A percentile compares a stretch with the other conserved stretches of the same genome.
Evolutionary conservation across 2,113 vertebrate species (phyloP).

Genomic region (Hippoglossus stenolepis): DNA sequence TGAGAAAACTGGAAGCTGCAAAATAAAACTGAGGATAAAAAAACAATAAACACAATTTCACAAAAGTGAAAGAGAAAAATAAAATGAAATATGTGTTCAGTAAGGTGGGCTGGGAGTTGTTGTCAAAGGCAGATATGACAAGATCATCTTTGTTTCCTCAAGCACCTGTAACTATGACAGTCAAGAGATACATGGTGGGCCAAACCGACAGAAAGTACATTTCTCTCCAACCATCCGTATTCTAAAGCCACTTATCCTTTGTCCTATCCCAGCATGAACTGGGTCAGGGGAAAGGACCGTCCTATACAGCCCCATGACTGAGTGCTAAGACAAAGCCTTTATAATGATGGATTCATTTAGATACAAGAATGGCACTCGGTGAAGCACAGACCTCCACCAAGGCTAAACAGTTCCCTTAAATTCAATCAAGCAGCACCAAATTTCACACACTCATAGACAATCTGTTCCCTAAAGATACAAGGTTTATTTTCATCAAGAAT

Average conservation of each 20-base stretch:
- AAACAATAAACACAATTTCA: too few species aligned
- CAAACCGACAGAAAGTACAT: slow-evolving; percentile 4
- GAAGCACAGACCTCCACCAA: too few species aligned
- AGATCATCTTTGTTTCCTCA: slow-evolving; percentile 28
- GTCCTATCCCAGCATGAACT: not conserved
- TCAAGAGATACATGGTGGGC: not conserved
- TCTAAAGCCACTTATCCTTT: not conserved
- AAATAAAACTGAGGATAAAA: not conserved
- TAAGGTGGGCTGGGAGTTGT: slow-evolving; percentile 11
- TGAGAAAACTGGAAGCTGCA: not conserved
- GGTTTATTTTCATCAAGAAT: too few species aligned
- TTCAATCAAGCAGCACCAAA: too few species aligned
- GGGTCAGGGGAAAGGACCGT: not conserved
- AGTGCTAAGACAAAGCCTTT: too few species aligned
- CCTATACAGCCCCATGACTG: not conserved
- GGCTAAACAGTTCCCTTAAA: too few species aligned
- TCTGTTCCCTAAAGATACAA: too few species aligned
- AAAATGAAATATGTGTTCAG: not conserved
- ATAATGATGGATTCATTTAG: too few species aligned
- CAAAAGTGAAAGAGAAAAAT: not conserved
- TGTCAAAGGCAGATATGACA: slow-evolving; percentile 9
- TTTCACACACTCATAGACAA: too few species aligned
- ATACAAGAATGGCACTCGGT: too few species aligned
- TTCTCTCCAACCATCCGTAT: not conserved
- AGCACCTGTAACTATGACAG: slow-evolving; percentile 1